phyloP scores from a whole-genome alignment of 1,140 invertebrate species.

The Dinothrombium tinctorium region DNA sequence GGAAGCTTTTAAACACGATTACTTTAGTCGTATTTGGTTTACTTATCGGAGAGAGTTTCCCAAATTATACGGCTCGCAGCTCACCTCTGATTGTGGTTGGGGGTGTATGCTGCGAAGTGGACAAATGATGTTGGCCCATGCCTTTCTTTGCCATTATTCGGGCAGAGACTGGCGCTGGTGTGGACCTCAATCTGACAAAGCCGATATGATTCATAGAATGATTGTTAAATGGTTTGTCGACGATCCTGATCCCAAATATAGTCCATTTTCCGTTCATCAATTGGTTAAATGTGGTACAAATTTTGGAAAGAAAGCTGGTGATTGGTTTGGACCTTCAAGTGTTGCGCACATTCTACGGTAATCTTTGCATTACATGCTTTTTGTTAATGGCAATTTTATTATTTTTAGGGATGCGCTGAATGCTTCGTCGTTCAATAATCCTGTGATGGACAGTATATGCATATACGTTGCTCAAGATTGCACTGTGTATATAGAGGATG shows the following conservation, averaged over 20 bases:
- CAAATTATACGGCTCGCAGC: slow-evolving; percentile 24
- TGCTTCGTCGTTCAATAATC: slow-evolving; percentile 13
- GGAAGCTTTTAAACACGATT: slow-evolving; percentile 50
- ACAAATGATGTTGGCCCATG: slow-evolving; percentile 90
- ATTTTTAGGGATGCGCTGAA: background rate
- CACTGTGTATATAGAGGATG: slow-evolving; percentile 31
- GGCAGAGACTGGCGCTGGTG: slow-evolving; percentile 25
- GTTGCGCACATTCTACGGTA: slow-evolving; percentile 16
- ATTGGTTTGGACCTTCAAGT: slow-evolving; percentile 21
- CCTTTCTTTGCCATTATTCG: slow-evolving; percentile 37
- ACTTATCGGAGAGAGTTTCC: slow-evolving; percentile 60
- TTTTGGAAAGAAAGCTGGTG: slow-evolving; percentile 38
- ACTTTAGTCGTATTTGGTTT: slow-evolving; percentile 48
- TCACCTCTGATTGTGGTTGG: slow-evolving; percentile 87
- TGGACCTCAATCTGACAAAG: slow-evolving; percentile 10
- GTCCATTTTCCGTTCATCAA: slow-evolving; percentile 53
- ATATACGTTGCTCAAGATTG: slow-evolving; percentile 75
- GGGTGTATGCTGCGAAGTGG: slow-evolving; percentile 96
- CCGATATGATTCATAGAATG: slow-evolving; percentile 34
- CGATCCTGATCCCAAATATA: slow-evolving; percentile 35
- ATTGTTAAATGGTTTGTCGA: slow-evolving; percentile 65
- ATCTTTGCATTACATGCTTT: background rate
- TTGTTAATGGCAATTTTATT: background rate
- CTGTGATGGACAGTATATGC: slow-evolving; percentile 33
- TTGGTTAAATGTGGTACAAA: slow-evolving; percentile 42